Percentiles rank a stretch among this genome's conserved stretches.
These are phyloP conservation scores for Drosophila sechellia DNA, from an alignment of 1,140 invertebrate species.

Conservation along the genomic window DNA sequence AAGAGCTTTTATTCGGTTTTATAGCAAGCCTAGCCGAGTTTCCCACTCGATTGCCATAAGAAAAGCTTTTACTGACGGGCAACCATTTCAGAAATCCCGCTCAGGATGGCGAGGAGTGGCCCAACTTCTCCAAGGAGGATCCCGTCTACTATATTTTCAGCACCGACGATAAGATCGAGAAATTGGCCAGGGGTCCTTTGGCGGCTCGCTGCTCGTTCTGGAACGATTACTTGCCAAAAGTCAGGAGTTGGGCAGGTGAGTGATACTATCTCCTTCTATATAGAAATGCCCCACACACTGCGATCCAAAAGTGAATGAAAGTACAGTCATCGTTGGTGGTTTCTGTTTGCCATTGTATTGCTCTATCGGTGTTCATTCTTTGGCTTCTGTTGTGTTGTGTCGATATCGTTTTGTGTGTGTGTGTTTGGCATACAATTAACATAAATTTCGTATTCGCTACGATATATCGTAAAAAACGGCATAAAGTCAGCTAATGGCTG, in stretches of 20 bases:
- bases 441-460: constrained; percentile 63
- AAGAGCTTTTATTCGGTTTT: constrained; percentile 20
- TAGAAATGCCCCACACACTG: constrained; percentile 11
- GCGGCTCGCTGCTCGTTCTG: constrained; percentile 96
- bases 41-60: constrained; percentile 22
- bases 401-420: constrained; percentile 52
- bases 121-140: constrained; percentile 92
- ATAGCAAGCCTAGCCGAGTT: constrained; percentile 10
- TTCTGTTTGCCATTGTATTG: constrained; percentile 8
- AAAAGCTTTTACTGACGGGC: constrained; percentile 1
- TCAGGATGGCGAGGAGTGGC: constrained; percentile 93
- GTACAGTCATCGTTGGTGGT: constrained; percentile 36
- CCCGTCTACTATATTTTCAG: constrained; percentile 96
- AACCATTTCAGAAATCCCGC: constrained; percentile 89
- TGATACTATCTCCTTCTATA: constrained; percentile 4
- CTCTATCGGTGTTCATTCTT: constrained; percentile 21
- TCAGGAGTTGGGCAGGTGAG: constrained; percentile 90
- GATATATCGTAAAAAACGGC: constrained; percentile 59
- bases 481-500: constrained; percentile 57
- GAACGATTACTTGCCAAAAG: constrained; percentile 96
- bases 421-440: constrained; percentile 64
- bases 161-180: constrained; percentile 87
- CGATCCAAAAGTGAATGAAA: constrained; percentile 24
- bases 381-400: constrained; percentile 16
- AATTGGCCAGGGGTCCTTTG: constrained; percentile 90